Base-by-base conservation (phyloP, 2,888 invertebrate genomes). In the Drosophila bunnanda region DNA sequence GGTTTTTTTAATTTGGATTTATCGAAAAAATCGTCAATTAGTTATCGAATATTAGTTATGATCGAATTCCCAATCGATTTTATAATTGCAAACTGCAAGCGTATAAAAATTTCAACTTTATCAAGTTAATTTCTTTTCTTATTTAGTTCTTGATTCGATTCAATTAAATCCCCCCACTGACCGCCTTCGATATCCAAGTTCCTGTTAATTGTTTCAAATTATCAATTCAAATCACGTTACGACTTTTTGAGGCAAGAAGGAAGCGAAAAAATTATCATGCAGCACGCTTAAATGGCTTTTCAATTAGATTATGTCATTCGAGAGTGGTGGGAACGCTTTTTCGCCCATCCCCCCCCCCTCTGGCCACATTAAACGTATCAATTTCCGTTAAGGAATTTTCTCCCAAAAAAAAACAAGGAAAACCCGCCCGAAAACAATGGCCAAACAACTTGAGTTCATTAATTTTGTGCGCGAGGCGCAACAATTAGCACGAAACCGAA, bases 271-370 rank as follows among this genome's bases (percentile, higher is more conserved):
- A 89, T 86, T 86, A 84, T 87, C 84, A 87, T 86, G 79, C 89
- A 78, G 78, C 85, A 82, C 89, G 89, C 86, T 82, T 86, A 86
- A 86, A 87, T 86, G 85, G 86, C 85, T 86, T 86, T 86, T 86
- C 86, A 86, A 86, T 86, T 86, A 89, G 89, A 86, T 86, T 86
- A 86, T 87, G 86, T 87, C 89, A 89, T 89, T 88, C 73, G 22
- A 43, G 75, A 77, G 78, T 76, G 66, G 32, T 60, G 32, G 20
- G 39, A 60, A 55, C 39, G 20, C 34, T 43, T 15, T 38, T 30
- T 32, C 46, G 2, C 12, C 57, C 32, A 32, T 12, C 10, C 32
- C 28, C 6, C 0, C 12, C 1, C 10, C 30, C 52, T n/a, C 12
- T 46, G 39, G 48, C 68, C 75, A 65, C 66, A 75, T 55, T 57